These are phyloP conservation scores for Mnemiopsis leidyi DNA, from an alignment of 37 sponge, comb jelly and placozoan genomes.

Conservation along the genomic window DNA sequence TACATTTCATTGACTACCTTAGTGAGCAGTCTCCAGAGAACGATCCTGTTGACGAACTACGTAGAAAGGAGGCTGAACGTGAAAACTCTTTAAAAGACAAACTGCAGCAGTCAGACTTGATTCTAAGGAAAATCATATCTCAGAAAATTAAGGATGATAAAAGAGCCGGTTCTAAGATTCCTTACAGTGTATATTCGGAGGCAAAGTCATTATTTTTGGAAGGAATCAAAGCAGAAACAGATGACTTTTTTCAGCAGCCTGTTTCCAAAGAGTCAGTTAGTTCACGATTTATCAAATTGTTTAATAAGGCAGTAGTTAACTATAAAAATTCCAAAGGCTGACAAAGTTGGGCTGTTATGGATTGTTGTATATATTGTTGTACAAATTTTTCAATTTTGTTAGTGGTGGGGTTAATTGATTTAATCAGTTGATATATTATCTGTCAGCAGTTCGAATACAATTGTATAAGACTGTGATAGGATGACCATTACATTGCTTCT, in stretches of 20 bases:
- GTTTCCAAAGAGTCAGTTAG: neutral
- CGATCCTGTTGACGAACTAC: neutral
- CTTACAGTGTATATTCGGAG: neutral
- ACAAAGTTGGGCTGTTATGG: too few relatives aligned
- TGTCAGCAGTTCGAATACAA: too few relatives aligned
- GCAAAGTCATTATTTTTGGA: conserved; percentile 6
- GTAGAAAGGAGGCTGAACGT: neutral
- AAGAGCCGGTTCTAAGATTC: neutral
- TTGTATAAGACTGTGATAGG: too few relatives aligned
- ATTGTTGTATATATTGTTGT: too few relatives aligned
- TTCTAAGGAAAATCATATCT: neutral
- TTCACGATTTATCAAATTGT: neutral
- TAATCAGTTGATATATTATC: too few relatives aligned
- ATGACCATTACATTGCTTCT: too few relatives aligned
- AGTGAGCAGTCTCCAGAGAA: neutral
- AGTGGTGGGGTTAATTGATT: too few relatives aligned
- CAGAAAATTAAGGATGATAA: conserved; percentile 34
- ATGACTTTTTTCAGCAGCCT: neutral
- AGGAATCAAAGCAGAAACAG: neutral
- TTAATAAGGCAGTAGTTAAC: too few relatives aligned
- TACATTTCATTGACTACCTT: neutral
- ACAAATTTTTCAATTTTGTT: too few relatives aligned
- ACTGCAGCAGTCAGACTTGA: conserved; percentile 1
- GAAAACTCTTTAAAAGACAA: neutral
- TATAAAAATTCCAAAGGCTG: too few relatives aligned